These are phyloP conservation scores for Petrosia ficiformis DNA, from an alignment of 37 sponge, comb jelly and placozoan genomes.

Conservation along the genomic window DNA sequence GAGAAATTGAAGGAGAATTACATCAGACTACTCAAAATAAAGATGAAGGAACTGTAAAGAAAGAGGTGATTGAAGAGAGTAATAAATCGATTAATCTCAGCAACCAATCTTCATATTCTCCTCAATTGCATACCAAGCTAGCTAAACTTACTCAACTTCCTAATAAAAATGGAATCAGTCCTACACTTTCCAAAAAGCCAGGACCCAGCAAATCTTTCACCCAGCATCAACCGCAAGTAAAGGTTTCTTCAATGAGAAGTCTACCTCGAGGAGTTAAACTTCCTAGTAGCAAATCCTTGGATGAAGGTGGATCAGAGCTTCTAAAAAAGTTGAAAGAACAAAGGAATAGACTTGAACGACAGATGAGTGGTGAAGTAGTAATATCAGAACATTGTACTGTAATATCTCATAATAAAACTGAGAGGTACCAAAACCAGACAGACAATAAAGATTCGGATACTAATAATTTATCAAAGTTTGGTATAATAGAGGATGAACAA, in stretches of 20 bases:
- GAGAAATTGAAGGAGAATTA: too few relatives aligned
- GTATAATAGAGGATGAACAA: conserved; percentile 19
- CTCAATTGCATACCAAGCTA: background rate
- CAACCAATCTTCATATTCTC: background rate
- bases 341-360: conserved; percentile 27
- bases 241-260: background rate
- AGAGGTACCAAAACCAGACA: background rate
- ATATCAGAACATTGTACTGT: background rate
- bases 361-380: background rate
- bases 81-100: background rate
- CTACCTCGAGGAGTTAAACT: background rate
- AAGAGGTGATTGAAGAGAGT: background rate
- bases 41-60: background rate
- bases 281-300: too few relatives aligned
- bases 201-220: conserved; percentile 3
- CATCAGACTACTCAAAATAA: too few relatives aligned
- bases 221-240: background rate
- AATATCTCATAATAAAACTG: background rate
- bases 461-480: conserved; percentile 5
- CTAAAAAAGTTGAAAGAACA: conserved; percentile 30
- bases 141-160: background rate
- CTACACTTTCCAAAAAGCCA: background rate
- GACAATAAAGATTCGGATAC: background rate
- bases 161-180: background rate
- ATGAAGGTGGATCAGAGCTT: conserved; percentile 14